phyloP scores from a whole-genome alignment of 2,797 vertebrate genomes.

The Platyrinchus mystaceus region DNA sequence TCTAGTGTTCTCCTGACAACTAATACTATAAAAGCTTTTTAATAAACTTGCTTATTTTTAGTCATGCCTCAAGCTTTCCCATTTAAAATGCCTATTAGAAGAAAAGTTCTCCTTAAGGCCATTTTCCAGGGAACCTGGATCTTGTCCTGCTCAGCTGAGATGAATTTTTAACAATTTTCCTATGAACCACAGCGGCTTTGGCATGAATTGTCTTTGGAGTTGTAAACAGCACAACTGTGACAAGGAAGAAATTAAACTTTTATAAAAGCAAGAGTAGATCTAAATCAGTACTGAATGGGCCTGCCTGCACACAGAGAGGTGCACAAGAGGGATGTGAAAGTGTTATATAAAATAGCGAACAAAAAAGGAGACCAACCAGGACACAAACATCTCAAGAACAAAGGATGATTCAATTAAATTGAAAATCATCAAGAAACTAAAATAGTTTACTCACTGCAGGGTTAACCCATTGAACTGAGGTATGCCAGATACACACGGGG shows the following conservation, averaged over 20 bases:
- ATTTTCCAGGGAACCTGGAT: slow-evolving; percentile 9
- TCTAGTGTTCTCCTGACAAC: neutral
- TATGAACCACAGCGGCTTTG: neutral
- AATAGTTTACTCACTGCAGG: neutral
- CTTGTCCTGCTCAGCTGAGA: neutral
- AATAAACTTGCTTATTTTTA: slow-evolving; percentile 11
- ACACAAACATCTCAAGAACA: neutral
- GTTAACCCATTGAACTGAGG: neutral
- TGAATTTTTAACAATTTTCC: slow-evolving; percentile 40
- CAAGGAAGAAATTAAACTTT: slow-evolving; percentile 54
- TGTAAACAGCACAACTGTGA: slow-evolving; percentile 38
- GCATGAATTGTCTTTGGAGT: slow-evolving; percentile 38
- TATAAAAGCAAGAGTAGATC: slow-evolving; percentile 36
- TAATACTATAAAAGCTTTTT: neutral
- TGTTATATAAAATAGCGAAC: neutral
- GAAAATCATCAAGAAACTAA: neutral
- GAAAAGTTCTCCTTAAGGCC: neutral
- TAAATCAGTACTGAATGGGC: slow-evolving; percentile 20
- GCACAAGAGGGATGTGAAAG: neutral
- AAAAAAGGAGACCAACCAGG: neutral
- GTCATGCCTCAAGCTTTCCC: neutral
- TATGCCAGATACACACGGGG: neutral
- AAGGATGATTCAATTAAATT: neutral
- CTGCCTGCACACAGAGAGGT: neutral
- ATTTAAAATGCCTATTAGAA: neutral